A percentile compares a stretch with the other conserved stretches of the same genome.
Evolutionary conservation across 2,888 invertebrate species (phyloP).

Genomic region (Meteorus colon): DNA sequence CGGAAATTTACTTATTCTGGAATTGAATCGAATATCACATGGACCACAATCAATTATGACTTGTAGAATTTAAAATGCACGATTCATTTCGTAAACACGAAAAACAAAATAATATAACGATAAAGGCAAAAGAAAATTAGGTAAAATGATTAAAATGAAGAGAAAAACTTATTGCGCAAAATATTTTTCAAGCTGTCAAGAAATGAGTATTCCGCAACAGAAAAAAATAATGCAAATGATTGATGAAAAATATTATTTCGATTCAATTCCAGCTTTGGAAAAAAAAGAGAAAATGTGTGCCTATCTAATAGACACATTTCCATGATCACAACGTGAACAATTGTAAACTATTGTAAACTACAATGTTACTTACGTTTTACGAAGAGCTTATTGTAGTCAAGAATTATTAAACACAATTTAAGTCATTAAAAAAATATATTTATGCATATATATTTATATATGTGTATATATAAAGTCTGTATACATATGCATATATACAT

Average conservation of each 20-base stretch:
- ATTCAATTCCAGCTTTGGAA: constrained; percentile 63
- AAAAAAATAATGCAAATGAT: not conserved
- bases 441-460: not conserved
- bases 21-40: constrained; percentile 57
- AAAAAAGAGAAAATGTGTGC: constrained; percentile 60
- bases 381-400: constrained; percentile 74
- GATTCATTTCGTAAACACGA: constrained; percentile 25
- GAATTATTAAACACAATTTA: constrained; percentile 71
- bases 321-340: constrained; percentile 63
- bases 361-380: constrained; percentile 73
- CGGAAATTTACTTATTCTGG: constrained; percentile 61
- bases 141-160: constrained; percentile 29
- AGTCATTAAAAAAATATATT: constrained; percentile 56
- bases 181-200: constrained; percentile 42
- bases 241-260: constrained; percentile 17
- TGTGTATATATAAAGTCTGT: not conserved
- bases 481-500: not conserved
- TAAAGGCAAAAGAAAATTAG: constrained; percentile 35
- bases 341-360: constrained; percentile 74
- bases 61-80: constrained; percentile 45
- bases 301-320: constrained; percentile 67
- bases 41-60: constrained; percentile 35
- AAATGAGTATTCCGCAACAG: constrained; percentile 19
- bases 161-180: constrained; percentile 28
- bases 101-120: constrained; percentile 28